Conservation (phyloP, 2,888 invertebrate genomes). For the Drosophila picticornis region DNA sequence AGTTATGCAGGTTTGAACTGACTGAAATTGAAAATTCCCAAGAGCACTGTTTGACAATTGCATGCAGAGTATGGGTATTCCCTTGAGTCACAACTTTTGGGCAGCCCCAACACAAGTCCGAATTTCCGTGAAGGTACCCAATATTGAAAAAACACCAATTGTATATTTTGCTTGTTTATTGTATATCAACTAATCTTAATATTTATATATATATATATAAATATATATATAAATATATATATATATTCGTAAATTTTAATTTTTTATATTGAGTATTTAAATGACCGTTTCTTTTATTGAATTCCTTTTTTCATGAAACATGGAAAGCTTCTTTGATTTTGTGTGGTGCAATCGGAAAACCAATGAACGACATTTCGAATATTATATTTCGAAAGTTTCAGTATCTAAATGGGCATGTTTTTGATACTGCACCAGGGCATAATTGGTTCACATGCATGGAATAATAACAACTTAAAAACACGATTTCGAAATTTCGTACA, state of each 20-base stretch:
- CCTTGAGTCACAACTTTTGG: neutral
- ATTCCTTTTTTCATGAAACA: neutral
- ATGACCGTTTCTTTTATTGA: neutral
- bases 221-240: conserved; percentile 31
- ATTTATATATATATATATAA: conserved; percentile 36
- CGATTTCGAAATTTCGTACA: neutral
- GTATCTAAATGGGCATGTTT: neutral
- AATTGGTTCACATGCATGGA: neutral
- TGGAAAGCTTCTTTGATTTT: neutral
- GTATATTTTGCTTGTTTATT: conserved; percentile 51
- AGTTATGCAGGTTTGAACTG: conserved; percentile 25
- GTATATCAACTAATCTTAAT: conserved; percentile 50
- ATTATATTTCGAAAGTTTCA: neutral
- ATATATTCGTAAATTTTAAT: conserved; percentile 33
- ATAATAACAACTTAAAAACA: neutral
- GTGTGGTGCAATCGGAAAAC: neutral
- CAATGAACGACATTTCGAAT: neutral
- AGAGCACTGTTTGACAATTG: conserved; percentile 47
- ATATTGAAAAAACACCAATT: conserved; percentile 34
- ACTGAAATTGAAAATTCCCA: conserved; percentile 52
- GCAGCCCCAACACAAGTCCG: neutral
- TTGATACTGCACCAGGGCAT: neutral
- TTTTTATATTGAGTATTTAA: conserved; percentile 1
- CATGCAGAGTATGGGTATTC: conserved; percentile 33
- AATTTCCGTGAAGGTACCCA: conserved; percentile 1